phyloP scores from a whole-genome alignment of 2,797 vertebrate genomes.

The Tinamus major region DNA sequence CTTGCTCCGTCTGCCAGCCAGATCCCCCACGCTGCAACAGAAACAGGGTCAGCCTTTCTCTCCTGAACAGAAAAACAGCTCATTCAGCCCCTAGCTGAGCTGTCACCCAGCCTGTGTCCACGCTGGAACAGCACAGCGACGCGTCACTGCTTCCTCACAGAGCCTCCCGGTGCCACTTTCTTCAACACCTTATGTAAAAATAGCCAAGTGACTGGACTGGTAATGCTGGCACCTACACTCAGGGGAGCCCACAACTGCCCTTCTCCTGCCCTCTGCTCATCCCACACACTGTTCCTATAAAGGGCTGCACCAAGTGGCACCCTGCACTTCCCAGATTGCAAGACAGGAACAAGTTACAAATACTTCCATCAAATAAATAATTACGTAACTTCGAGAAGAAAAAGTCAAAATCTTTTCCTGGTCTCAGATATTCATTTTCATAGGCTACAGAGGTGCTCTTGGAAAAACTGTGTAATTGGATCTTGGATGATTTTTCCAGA shows the following conservation, averaged over 20 bases:
- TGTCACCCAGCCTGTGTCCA: accelerated
- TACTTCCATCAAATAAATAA: not conserved
- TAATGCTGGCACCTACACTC: not conserved
- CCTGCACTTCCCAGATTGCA: not conserved
- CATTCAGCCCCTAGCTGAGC: not conserved
- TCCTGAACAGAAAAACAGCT: not conserved
- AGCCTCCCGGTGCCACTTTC: not conserved
- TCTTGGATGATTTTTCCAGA: not conserved
- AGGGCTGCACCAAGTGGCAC: not conserved
- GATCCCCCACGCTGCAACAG: not conserved
- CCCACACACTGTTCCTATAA: constrained; percentile 32
- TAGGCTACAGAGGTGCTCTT: not conserved
- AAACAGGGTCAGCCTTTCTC: not conserved
- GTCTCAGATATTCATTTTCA: not conserved
- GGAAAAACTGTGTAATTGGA: not conserved
- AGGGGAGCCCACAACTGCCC: not conserved
- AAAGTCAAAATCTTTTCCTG: not conserved
- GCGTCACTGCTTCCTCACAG: not conserved
- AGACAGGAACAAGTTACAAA: not conserved
- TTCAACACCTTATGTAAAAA: constrained; percentile 30
- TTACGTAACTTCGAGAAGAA: not conserved
- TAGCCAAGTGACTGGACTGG: not conserved
- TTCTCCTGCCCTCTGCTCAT: constrained; percentile 29
- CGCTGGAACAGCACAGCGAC: not conserved
- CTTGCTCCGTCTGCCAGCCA: not conserved